phyloP scores from a whole-genome alignment of 2,888 invertebrate genomes.

The Pollenia labialis region DNA sequence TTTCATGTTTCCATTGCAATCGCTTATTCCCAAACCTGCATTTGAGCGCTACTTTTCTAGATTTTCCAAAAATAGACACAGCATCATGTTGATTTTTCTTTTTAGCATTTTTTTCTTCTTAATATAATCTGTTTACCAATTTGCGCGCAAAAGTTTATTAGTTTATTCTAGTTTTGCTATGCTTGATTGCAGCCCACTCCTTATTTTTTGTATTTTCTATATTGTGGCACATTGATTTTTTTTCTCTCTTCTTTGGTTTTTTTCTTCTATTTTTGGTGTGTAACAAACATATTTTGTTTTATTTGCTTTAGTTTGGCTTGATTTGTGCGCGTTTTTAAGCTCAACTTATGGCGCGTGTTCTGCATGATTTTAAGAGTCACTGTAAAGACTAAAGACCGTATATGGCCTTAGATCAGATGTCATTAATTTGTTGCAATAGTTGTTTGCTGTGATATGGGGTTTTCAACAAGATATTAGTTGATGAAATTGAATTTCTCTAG shows the following conservation, averaged over 20 bases:
- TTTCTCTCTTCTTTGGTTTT: neutral
- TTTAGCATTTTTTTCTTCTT: constrained; percentile 40
- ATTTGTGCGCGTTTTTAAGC: constrained; percentile 1
- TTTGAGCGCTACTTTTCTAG: constrained; percentile 65
- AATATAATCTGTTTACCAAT: constrained; percentile 51
- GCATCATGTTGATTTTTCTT: constrained; percentile 66
- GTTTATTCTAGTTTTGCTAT: constrained; percentile 32
- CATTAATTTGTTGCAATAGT: constrained; percentile 66
- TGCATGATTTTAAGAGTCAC: constrained; percentile 41
- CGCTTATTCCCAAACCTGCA: constrained; percentile 21
- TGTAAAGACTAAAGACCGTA: constrained; percentile 24
- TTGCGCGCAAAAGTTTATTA: constrained; percentile 71
- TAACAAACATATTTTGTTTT: constrained; percentile 26
- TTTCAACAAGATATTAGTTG: neutral
- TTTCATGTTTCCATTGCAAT: constrained; percentile 41
- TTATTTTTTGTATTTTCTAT: constrained; percentile 32
- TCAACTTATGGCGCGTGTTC: constrained; percentile 55
- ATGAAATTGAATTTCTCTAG: constrained; percentile 5
- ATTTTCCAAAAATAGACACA: constrained; percentile 70
- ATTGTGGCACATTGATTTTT: neutral
- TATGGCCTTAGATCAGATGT: constrained; percentile 60
- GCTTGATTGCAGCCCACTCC: constrained; percentile 60
- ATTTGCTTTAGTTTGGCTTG: neutral
- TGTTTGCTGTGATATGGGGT: neutral
- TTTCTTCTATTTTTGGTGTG: constrained; percentile 36